A percentile compares a stretch with the other conserved stretches of the same genome.
phyloP scores from a whole-genome alignment of 2,888 invertebrate species.

The Nomada fucata region DNA sequence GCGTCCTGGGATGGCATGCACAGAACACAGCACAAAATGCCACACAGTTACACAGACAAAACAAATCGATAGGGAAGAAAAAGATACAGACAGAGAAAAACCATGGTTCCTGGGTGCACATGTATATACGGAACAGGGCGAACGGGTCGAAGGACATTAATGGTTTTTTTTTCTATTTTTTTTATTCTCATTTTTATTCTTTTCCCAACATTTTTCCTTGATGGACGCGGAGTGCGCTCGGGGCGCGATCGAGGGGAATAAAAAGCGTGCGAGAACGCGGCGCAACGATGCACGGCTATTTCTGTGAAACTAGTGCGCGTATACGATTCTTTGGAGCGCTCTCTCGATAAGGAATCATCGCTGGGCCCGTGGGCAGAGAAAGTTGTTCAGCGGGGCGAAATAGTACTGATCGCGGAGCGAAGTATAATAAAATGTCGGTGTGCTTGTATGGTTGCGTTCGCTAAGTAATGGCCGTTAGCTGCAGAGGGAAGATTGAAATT shows the following conservation, averaged over 20 bases:
- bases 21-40: slow-evolving; percentile 84
- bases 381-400: slow-evolving; percentile 16
- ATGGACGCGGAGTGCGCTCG: no score
- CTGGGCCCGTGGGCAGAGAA: neutral
- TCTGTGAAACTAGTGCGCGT: neutral
- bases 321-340: neutral
- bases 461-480: slow-evolving; percentile 26
- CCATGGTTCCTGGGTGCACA: neutral
- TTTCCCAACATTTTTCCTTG: no score
- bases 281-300: neutral
- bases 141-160: neutral
- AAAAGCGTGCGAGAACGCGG: no score
- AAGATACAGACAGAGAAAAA: slow-evolving; percentile 44
- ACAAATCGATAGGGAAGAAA: slow-evolving; percentile 71
- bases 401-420: neutral
- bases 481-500: neutral
- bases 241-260: no score
- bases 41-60: slow-evolving; percentile 82
- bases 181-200: no score
- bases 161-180: no score
- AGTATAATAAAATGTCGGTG: neutral
- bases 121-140: neutral
- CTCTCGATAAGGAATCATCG: neutral
- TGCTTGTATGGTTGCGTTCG: slow-evolving; percentile 17
- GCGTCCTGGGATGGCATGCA: slow-evolving; percentile 84